Evolutionary conservation across 2,797 vertebrate species (phyloP).

Genomic region (Pangasius larnaudii): DNA sequence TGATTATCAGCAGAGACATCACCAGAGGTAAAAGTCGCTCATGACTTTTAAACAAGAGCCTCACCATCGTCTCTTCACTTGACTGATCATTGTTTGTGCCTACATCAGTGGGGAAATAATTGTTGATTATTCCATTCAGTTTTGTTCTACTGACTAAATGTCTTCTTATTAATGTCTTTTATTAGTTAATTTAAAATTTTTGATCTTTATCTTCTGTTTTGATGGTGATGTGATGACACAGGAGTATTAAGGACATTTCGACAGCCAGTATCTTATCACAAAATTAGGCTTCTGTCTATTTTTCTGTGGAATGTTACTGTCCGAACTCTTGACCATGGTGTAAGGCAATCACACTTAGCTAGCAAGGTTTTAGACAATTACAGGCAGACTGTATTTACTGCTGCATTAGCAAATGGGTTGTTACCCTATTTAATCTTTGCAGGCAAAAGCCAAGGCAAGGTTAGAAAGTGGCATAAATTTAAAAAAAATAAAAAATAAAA

Average conservation of each 20-base stretch:
- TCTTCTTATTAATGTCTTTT: background rate
- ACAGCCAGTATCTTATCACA: background rate
- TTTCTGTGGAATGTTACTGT: background rate
- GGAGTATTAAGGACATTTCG: background rate
- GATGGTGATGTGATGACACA: background rate
- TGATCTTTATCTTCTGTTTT: background rate
- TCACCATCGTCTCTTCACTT: constrained; percentile 3
- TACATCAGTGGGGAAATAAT: background rate
- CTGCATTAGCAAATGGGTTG: background rate
- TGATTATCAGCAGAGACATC: background rate
- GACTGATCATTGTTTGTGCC: constrained; percentile 4
- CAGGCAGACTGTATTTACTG: background rate
- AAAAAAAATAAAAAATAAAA: background rate
- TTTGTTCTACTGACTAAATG: background rate
- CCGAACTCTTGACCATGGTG: background rate
- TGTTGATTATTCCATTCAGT: background rate
- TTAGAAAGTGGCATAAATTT: background rate
- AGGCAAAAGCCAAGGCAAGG: background rate
- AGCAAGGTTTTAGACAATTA: background rate
- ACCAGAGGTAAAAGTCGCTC: background rate
- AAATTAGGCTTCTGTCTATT: background rate
- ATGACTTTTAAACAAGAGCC: background rate
- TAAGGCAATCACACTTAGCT: background rate
- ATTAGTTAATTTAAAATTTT: background rate
- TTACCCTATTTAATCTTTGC: background rate